Conservation (phyloP, 2,888 invertebrate species). For the Steromphala cineraria region DNA sequence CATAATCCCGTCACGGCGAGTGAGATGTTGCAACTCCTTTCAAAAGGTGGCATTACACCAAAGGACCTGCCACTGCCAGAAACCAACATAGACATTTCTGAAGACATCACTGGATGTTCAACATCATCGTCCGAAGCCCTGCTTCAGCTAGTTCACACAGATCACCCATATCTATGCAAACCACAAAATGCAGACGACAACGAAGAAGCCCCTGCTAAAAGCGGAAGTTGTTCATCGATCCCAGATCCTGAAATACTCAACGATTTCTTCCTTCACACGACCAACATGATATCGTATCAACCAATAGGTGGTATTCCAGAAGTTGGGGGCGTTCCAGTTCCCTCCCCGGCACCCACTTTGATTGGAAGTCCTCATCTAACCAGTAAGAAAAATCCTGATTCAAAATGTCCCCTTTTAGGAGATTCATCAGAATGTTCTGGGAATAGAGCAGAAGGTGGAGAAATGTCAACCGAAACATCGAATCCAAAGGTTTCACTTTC, state of each 20-base stretch:
- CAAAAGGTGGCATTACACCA: not conserved
- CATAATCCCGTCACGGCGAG: no score
- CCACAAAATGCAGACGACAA: not conserved
- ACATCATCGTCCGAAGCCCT: slow-evolving; percentile 5
- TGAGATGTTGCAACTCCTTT: not conserved
- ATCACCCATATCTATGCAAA: slow-evolving; percentile 20
- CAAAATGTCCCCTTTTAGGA: no score
- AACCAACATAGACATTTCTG: not conserved
- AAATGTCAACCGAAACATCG: no score
- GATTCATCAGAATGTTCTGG: no score
- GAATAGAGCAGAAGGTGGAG: no score
- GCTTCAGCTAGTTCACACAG: slow-evolving; percentile 5
- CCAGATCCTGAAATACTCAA: slow-evolving; percentile 54
- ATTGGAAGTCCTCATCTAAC: not conserved
- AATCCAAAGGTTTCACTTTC: not conserved
- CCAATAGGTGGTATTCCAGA: slow-evolving; percentile 31
- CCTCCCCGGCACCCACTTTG: not conserved
- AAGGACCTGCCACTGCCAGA: not conserved
- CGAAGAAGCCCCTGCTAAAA: not conserved
- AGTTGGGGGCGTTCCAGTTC: not conserved
- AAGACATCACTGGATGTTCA: not conserved
- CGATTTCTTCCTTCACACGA: slow-evolving; percentile 49
- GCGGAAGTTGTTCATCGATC: slow-evolving; percentile 5
- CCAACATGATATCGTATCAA: slow-evolving; percentile 48
- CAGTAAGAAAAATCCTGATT: not conserved